Evolutionary conservation across 2,888 invertebrate genomes (phyloP), one percentile per base, ranked within the genome.

Genomic region (Hemicrepidius hirtus): DNA sequence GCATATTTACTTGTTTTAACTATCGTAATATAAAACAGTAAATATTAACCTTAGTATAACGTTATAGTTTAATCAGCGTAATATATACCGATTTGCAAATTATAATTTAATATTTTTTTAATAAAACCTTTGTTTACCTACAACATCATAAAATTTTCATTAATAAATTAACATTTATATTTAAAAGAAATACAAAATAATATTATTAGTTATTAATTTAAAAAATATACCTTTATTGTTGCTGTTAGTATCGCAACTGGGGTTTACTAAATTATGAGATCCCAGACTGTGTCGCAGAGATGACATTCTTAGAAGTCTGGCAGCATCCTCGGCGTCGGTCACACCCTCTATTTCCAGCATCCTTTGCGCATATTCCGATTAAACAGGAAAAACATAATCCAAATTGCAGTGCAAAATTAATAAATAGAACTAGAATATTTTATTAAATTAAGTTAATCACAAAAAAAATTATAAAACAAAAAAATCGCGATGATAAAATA

Each of bases 231-330:
- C 81, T 81, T 81, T 81, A 59, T 77, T 78, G 64, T 76, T 77
- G 59, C 74, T 24, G 44, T 75, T 75, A 12, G 74, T 44, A 35
- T 78, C 75, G 68, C 76, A 77, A n/a, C 73, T 67, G 37, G 74
- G 72, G 55, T 73, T 65, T 40, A 88, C 87, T 18, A 88, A 87
- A 76, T 88, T 86, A 50, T 88, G 88, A 35, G 88, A 89, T 40
- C 88, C 89, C 80, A 90, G 88, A 84, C 90, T 90, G 84, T 90
- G 90, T 28, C 90, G 84, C 46, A 90, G 86, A 73, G 90, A 90
- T 50, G 90, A 88, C 88, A 90, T 90, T 75, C 90, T 88, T 83
- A 90, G 85, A 80, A 90, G 84, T 60, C 89, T 90, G 49, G 89
- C 87, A 80, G 89, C 89, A 71, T 82, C 80, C 59, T 80, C 81